These are phyloP conservation scores for Dipodomys spectabilis DNA, from an alignment of 2,113 vertebrate genomes.

Conservation along the genomic window DNA sequence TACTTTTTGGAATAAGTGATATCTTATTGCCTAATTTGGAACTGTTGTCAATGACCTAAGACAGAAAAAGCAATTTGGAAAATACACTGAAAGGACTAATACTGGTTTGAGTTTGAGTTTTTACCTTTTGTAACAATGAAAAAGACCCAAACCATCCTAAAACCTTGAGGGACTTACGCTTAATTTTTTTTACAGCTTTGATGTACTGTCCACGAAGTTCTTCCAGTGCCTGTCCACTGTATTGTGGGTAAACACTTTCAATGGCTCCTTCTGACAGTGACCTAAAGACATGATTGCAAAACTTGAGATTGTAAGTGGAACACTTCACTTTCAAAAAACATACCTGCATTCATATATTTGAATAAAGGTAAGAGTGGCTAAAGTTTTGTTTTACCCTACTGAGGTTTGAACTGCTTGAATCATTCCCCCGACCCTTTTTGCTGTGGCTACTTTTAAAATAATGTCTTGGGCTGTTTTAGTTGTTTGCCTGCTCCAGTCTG, in stretches of 20 bases:
- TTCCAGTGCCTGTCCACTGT: constrained; percentile 89
- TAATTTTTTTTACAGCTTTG: constrained; percentile 94
- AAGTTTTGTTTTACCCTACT: no score
- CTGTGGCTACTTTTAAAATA: no score
- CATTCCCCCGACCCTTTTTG: no score
- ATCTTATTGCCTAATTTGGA: background rate
- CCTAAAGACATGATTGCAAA: constrained; percentile 74
- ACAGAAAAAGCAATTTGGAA: constrained; percentile 18
- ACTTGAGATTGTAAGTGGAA: background rate
- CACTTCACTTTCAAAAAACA: background rate
- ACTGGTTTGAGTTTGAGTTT: background rate
- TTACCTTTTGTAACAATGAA: background rate
- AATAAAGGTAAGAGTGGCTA: background rate
- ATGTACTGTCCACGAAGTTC: constrained; percentile 96
- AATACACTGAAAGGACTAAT: constrained; percentile 13
- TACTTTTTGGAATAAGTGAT: background rate
- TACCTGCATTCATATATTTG: background rate
- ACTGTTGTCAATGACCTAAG: background rate
- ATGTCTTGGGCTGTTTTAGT: no score
- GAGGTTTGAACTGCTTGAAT: no score
- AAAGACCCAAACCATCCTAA: background rate
- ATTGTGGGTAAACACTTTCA: constrained; percentile 79
- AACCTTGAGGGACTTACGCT: constrained; percentile 87
- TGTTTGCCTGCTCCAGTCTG: no score
- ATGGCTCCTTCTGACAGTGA: constrained; percentile 78